phyloP scores from a whole-genome alignment of 92 coral and sea anemone genomes.

The Paramuricea clavata region DNA sequence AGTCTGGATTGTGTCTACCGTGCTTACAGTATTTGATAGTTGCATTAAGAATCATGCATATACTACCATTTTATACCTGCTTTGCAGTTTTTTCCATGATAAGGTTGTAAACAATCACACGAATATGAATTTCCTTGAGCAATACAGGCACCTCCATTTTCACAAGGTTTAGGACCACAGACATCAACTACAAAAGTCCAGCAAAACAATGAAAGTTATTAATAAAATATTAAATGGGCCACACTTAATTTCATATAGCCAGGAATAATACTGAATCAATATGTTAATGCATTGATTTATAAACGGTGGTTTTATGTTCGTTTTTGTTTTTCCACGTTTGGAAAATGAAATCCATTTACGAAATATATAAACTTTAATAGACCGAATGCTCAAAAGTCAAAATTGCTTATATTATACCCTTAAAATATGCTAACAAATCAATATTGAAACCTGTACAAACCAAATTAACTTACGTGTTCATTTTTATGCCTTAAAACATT shows the following conservation, averaged over 20 bases:
- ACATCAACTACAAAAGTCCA: constrained; percentile 22
- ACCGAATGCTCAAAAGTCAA: too few relatives aligned
- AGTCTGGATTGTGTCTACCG: too few relatives aligned
- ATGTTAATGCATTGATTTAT: too few relatives aligned
- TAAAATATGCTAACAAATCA: background rate
- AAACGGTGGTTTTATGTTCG: too few relatives aligned
- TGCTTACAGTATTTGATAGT: too few relatives aligned
- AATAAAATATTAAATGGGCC: background rate
- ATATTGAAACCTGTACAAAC: background rate
- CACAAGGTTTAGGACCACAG: constrained; percentile 11
- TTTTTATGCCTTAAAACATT: background rate
- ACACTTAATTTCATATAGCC: too few relatives aligned
- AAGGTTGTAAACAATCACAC: constrained; percentile 13
- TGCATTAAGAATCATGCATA: too few relatives aligned
- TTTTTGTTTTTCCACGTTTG: too few relatives aligned
- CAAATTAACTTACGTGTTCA: background rate
- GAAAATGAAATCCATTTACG: too few relatives aligned
- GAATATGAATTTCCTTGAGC: constrained; percentile 10
- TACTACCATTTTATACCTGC: background rate
- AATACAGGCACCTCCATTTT: constrained; percentile 35
- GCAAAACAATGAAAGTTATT: background rate
- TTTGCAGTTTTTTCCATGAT: constrained; percentile 36
- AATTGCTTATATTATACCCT: background rate
- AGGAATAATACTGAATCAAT: too few relatives aligned
- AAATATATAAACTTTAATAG: too few relatives aligned